Evolutionary conservation across 2,113 vertebrate species (phyloP), one percentile per base, ranked within the genome.

Genomic region (Anas platyrhynchos): DNA sequence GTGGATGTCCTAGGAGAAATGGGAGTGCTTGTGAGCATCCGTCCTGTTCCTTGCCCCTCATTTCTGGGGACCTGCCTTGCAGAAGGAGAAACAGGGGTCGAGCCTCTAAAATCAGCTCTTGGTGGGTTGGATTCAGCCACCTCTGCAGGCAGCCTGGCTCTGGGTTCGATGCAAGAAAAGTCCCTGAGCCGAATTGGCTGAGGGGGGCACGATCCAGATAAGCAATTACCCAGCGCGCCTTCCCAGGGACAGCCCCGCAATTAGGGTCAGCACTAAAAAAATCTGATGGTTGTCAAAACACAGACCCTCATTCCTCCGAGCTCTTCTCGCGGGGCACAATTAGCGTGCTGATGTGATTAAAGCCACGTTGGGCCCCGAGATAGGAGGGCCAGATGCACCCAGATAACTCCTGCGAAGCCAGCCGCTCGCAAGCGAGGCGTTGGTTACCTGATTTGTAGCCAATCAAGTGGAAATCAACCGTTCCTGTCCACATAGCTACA

Each of bases 381-480:
- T 86, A 97, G 8, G 32, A 97, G 89, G 94, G 94, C 96, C 97
- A 97, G 96, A 96, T 95, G 96, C 96, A 96, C 78, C 81, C 87
- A 97, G 97, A 95, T 96, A 97, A 96, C 95, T 96, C 89, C 95
- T 95, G 93, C 13, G 1, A 78, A 91, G 68, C 38, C 77, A 95
- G 87, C 61, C 9, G 41, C 97, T 97, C 48, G 63, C 91, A 97
- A 86, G 84, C 21, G 41, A 97, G 90, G 96, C 32, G 83, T 96
- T 97, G 96, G 91, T 97, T 97, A 97, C 98, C 97, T 98, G 97
- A 97, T 98, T 98, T 98, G 97, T 96, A 97, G 97, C 95, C 96
- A 97, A 98, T 98, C 96, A 96, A 95, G 96, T 73, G 95, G 97
- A 95, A 97, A 98, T 97, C 97, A 97, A 90, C 98, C 94, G 95